These are phyloP conservation scores for Cheilosia grossa DNA, from an alignment of 2,888 invertebrate genomes.

Conservation along the genomic window DNA sequence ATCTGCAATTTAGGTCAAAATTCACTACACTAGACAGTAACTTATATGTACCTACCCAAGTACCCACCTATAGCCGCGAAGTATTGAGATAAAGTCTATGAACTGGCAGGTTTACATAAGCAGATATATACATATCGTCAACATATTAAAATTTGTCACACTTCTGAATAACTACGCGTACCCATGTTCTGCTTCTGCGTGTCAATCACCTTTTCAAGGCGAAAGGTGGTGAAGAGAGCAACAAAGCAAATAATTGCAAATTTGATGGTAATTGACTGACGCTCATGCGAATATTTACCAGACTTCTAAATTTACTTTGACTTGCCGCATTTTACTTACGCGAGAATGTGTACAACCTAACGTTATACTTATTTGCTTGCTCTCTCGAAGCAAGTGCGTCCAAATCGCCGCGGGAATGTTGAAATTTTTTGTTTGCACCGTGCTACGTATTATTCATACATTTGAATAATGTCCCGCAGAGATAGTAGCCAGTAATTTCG, in stretches of 20 bases:
- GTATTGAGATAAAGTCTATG: not conserved
- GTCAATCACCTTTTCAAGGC: constrained; percentile 22
- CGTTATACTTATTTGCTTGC: not conserved
- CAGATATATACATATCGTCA: constrained; percentile 3
- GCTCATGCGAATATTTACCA: not conserved
- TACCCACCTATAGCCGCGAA: not conserved
- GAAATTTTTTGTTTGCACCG: not conserved
- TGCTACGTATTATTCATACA: not conserved
- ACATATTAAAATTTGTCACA: constrained; percentile 47
- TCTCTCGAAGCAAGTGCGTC: not conserved
- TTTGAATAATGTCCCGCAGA: not conserved
- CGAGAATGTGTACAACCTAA: constrained; percentile 9
- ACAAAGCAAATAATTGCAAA: constrained; percentile 9
- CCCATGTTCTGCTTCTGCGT: constrained; percentile 28
- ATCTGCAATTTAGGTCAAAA: constrained; percentile 26
- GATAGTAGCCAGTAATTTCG: not conserved
- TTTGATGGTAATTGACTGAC: constrained; percentile 3
- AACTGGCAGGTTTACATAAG: constrained; percentile 8
- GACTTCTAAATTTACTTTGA: constrained; percentile 30
- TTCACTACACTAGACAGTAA: not conserved
- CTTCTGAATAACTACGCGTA: constrained; percentile 21
- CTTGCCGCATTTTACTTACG: constrained; percentile 36
- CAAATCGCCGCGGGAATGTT: not conserved
- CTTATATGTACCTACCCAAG: too few relatives aligned
- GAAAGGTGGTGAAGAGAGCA: constrained; percentile 8